phyloP scores from a whole-genome alignment of 2,888 invertebrate genomes.

The Drymonia ruficornis region DNA sequence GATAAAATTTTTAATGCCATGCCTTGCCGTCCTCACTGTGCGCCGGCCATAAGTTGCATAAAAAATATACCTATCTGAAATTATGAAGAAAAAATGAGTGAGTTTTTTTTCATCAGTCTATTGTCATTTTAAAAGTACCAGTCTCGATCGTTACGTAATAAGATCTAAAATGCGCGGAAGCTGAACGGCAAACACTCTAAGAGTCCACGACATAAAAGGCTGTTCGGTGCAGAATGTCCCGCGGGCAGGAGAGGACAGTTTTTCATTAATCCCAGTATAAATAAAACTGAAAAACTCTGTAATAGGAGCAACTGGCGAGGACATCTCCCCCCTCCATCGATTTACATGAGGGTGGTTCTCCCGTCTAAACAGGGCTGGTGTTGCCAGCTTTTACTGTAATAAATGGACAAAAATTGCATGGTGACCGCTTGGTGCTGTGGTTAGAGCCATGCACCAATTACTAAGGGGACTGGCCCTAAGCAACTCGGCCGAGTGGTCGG shows the following conservation, averaged over 20 bases:
- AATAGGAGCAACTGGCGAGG: constrained; percentile 51
- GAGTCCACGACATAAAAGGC: constrained; percentile 8
- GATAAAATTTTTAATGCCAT: no score
- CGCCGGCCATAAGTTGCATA: no score
- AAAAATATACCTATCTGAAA: no score
- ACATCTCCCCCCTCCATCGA: constrained; percentile 56
- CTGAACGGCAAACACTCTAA: not conserved
- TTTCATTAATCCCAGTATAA: constrained; percentile 67
- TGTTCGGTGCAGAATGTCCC: constrained; percentile 10
- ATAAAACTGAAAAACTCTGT: constrained; percentile 51
- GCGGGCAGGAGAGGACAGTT: constrained; percentile 39
- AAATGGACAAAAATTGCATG: constrained; percentile 12
- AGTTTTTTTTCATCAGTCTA: no score
- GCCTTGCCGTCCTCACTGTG: no score
- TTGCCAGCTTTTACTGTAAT: constrained; percentile 4
- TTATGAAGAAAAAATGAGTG: no score
- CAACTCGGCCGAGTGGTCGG: no score
- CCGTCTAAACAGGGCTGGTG: not conserved
- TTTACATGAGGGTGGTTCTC: constrained; percentile 49
- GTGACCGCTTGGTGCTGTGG: no score
- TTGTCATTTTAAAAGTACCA: no score
- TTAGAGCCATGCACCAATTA: no score
- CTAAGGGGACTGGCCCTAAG: no score
- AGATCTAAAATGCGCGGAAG: not conserved
- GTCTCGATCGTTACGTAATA: not conserved